Evolutionary conservation across 2,113 vertebrate species (phyloP).

Genomic region (Spea multiplicata): DNA sequence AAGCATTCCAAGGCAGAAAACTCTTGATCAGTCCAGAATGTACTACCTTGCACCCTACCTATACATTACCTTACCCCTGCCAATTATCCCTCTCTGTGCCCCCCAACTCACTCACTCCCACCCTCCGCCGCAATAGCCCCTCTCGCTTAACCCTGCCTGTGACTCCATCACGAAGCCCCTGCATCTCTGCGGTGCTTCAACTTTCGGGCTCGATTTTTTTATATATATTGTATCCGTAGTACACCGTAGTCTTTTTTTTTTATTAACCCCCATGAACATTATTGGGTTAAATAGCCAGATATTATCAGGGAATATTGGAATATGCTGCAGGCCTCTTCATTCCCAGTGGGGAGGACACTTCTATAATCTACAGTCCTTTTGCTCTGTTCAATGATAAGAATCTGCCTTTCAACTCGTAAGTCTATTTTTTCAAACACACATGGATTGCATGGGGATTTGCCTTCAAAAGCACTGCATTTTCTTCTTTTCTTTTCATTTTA

Average conservation of each 20-base stretch:
- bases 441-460: slow-evolving; percentile 42
- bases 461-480: slow-evolving; percentile 48
- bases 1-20: too few relatives aligned
- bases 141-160: too few relatives aligned
- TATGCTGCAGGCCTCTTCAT: slow-evolving; percentile 21
- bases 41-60: too few relatives aligned
- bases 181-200: too few relatives aligned
- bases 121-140: too few relatives aligned
- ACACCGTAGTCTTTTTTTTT: background rate
- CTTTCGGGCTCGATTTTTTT: too few relatives aligned
- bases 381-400: slow-evolving; percentile 32
- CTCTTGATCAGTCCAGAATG: too few relatives aligned
- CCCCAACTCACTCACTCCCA: too few relatives aligned
- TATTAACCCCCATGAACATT: background rate
- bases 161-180: too few relatives aligned
- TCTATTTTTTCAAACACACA: slow-evolving; percentile 48
- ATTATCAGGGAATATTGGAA: slow-evolving; percentile 4
- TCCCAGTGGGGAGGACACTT: slow-evolving; percentile 27
- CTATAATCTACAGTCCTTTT: slow-evolving; percentile 12
- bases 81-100: too few relatives aligned
- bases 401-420: slow-evolving; percentile 48
- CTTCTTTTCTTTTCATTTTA: slow-evolving; percentile 36
- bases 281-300: slow-evolving; percentile 24
- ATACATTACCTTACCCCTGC: too few relatives aligned
- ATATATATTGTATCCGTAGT: too few relatives aligned